A percentile compares a stretch with the other conserved stretches of the same genome.
These are phyloP conservation scores for Pardalotus punctatus DNA, from an alignment of 2,113 vertebrate genomes.

Conservation along the genomic window DNA sequence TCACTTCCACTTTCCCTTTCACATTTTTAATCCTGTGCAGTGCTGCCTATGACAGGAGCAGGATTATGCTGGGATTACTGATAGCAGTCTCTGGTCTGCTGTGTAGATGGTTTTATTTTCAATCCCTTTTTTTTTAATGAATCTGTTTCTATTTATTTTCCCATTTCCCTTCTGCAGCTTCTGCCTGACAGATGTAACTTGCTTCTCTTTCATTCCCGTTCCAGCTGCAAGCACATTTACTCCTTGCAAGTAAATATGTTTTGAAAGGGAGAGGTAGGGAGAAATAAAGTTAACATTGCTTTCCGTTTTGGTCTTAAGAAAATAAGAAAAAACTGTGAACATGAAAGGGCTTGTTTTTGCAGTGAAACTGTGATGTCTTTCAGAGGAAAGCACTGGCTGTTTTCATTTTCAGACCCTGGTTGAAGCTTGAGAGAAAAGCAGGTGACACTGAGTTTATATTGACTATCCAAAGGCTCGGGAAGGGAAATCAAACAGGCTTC, in stretches of 20 bases:
- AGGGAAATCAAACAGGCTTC: slow-evolving; percentile 54
- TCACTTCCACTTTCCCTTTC: slow-evolving; percentile 52
- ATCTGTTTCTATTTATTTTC: background rate
- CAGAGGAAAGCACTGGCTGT: background rate
- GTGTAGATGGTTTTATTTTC: slow-evolving; percentile 9
- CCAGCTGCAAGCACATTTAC: slow-evolving; percentile 11
- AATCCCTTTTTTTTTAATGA: background rate
- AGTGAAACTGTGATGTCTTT: background rate
- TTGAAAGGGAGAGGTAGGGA: background rate
- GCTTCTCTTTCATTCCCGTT: background rate
- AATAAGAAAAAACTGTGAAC: background rate
- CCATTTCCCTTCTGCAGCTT: background rate
- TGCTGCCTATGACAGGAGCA: background rate
- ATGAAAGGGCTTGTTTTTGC: background rate
- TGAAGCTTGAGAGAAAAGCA: background rate
- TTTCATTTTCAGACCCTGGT: background rate
- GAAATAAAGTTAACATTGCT: background rate
- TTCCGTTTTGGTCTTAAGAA: background rate
- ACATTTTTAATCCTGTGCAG: slow-evolving; percentile 21
- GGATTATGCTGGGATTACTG: slow-evolving; percentile 36
- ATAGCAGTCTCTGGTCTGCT: slow-evolving; percentile 8
- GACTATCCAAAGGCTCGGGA: slow-evolving; percentile 34
- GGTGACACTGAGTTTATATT: slow-evolving; percentile 1
- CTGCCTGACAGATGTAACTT: background rate
- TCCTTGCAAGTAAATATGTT: slow-evolving; percentile 17